A percentile compares a stretch with the other conserved stretches of the same genome.
These are phyloP conservation scores for Adoxophyes honmai DNA, from an alignment of 1,140 invertebrate genomes.

Conservation along the genomic window DNA sequence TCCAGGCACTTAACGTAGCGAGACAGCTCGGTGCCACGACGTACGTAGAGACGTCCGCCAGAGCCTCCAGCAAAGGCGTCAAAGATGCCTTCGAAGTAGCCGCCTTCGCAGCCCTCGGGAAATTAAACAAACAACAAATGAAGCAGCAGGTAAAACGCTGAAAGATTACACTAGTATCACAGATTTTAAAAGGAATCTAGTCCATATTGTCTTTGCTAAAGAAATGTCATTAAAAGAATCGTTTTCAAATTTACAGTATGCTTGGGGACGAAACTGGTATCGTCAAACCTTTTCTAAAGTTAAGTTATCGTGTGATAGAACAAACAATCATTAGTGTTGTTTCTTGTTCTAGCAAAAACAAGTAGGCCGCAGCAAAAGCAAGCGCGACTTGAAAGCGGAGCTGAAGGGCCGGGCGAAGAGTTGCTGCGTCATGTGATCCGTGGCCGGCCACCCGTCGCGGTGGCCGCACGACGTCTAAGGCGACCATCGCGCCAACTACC, in stretches of 20 bases:
- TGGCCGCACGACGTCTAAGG: slow-evolving; percentile 71
- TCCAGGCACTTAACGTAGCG: slow-evolving; percentile 76
- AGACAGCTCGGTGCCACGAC: slow-evolving; percentile 82
- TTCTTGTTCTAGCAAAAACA: slow-evolving; percentile 48
- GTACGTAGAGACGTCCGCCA: slow-evolving; percentile 82
- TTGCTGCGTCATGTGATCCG: slow-evolving; percentile 79
- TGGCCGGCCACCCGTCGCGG: slow-evolving; percentile 74
- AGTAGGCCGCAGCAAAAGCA: slow-evolving; percentile 77
- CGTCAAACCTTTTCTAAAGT: no score
- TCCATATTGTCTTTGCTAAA: no score
- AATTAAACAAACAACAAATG: slow-evolving; percentile 78
- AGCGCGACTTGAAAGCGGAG: slow-evolving; percentile 77
- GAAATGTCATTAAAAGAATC: no score
- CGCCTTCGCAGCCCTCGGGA: slow-evolving; percentile 81
- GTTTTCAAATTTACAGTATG: no score
- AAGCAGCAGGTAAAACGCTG: slow-evolving; percentile 64
- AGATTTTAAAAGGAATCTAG: no score
- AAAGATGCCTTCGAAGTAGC: slow-evolving; percentile 82
- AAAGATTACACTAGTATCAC: no score
- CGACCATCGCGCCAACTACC: slow-evolving; percentile 41
- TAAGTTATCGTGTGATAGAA: no score
- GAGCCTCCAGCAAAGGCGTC: slow-evolving; percentile 79
- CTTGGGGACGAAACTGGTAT: no score
- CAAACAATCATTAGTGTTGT: neutral
- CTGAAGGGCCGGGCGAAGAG: slow-evolving; percentile 77